phyloP scores from a whole-genome alignment of 2,888 invertebrate species.

The Tethea ocularis region DNA sequence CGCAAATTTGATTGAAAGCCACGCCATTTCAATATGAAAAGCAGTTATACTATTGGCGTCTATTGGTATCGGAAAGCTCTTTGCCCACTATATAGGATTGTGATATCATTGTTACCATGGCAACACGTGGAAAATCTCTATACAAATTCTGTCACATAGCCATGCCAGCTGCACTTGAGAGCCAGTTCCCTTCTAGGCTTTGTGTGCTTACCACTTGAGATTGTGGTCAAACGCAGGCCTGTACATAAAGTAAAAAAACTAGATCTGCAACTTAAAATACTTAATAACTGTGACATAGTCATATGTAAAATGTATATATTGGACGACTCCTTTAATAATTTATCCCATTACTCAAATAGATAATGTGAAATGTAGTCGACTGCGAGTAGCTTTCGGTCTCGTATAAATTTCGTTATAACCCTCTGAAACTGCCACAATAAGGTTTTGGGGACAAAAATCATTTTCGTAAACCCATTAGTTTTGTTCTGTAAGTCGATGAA shows the following conservation, averaged over 20 bases:
- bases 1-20: conserved; percentile 28
- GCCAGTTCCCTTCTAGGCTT: too few species aligned
- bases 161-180: too few species aligned
- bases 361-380: neutral
- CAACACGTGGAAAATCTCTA: too few species aligned
- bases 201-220: too few species aligned
- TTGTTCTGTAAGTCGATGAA: neutral
- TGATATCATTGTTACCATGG: too few species aligned
- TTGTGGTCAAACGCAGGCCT: too few species aligned
- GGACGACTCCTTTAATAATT: neutral
- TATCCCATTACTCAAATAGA: neutral
- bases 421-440: neutral
- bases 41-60: neutral
- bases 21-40: conserved; percentile 18
- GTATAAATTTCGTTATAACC: conserved; percentile 1
- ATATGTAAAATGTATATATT: neutral
- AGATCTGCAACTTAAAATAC: too few species aligned
- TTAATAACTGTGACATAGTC: neutral
- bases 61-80: neutral
- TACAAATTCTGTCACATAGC: too few species aligned
- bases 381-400: neutral
- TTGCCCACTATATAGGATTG: neutral
- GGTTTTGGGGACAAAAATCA: conserved; percentile 1
- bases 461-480: neutral
- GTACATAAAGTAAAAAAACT: too few species aligned